Percentiles rank a stretch among this genome's conserved stretches.
These are phyloP conservation scores for Danio jaintianensis DNA, from an alignment of 2,797 vertebrate genomes.

Conservation along the genomic window DNA sequence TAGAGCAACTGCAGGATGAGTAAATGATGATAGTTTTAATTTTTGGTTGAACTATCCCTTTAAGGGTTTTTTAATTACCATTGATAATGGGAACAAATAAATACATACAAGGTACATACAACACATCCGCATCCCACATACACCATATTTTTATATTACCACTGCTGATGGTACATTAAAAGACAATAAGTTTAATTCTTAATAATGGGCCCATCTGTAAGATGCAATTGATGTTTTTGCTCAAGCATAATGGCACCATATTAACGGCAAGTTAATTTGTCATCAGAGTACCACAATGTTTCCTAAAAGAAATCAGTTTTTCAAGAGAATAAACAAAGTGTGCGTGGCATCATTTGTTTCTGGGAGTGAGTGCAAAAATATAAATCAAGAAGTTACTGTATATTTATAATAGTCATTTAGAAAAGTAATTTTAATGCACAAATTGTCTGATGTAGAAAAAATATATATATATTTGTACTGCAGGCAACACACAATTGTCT, in stretches of 20 bases:
- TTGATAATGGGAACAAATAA: too few relatives aligned
- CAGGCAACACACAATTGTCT: neutral
- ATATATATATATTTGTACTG: too few relatives aligned
- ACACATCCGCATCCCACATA: neutral
- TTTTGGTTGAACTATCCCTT: too few relatives aligned
- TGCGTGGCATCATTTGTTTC: neutral
- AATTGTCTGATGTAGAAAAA: neutral
- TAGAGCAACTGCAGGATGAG: too few relatives aligned
- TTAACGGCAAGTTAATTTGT: neutral
- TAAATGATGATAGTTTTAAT: too few relatives aligned
- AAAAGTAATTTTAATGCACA: constrained; percentile 1
- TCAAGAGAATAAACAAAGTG: neutral
- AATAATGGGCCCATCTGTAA: neutral
- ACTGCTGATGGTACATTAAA: neutral
- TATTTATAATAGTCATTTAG: neutral
- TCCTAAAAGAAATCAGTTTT: neutral
- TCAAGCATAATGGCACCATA: neutral
- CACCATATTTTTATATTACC: neutral
- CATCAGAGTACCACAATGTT: neutral
- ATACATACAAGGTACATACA: too few relatives aligned
- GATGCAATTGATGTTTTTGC: constrained; percentile 4
- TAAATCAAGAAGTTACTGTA: neutral
- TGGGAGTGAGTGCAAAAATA: constrained; percentile 15
- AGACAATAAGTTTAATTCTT: neutral
- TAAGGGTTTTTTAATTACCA: too few relatives aligned